A percentile compares a stretch with the other conserved stretches of the same genome.
These are phyloP conservation scores for Parnassius apollo DNA, from an alignment of 2,888 invertebrate species.

Conservation along the genomic window DNA sequence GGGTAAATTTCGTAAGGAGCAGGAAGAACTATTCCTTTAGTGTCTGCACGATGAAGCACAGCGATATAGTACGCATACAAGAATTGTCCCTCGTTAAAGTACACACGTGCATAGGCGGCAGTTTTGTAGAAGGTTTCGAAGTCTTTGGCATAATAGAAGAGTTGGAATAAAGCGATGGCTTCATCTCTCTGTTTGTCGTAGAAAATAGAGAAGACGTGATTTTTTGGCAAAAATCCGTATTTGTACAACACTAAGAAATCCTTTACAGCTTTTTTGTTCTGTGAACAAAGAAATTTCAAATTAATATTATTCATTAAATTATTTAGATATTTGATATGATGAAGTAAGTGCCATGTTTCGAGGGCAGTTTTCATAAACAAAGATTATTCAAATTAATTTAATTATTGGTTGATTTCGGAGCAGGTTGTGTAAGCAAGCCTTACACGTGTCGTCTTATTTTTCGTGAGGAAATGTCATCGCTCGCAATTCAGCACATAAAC, in stretches of 20 bases:
- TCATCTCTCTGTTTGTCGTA: slow-evolving; percentile 69
- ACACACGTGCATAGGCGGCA: slow-evolving; percentile 78
- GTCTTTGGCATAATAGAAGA: slow-evolving; percentile 82
- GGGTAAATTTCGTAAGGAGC: slow-evolving; percentile 86
- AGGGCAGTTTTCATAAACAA: too few species aligned
- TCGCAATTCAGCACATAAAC: too few species aligned
- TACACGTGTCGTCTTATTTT: too few species aligned
- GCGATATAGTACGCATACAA: slow-evolving; percentile 83
- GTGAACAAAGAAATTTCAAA: slow-evolving; percentile 23
- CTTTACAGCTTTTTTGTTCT: slow-evolving; percentile 68
- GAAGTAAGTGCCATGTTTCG: too few species aligned
- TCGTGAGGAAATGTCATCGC: too few species aligned
- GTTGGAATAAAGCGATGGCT: slow-evolving; percentile 75
- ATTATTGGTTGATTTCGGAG: too few species aligned
- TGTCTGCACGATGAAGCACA: slow-evolving; percentile 80
- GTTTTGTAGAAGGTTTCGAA: slow-evolving; percentile 82
- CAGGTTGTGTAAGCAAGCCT: too few species aligned
- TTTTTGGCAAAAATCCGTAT: slow-evolving; percentile 70
- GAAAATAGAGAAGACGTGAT: slow-evolving; percentile 76
- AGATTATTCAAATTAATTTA: too few species aligned
- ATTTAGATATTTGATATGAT: too few species aligned
- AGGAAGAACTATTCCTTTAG: slow-evolving; percentile 81
- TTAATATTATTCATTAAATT: neutral
- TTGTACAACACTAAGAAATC: slow-evolving; percentile 65
- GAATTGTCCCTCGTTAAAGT: slow-evolving; percentile 83